Evolutionary conservation across 1,140 invertebrate genomes (phyloP).

Genomic region (Drosophila subpulchrella): DNA sequence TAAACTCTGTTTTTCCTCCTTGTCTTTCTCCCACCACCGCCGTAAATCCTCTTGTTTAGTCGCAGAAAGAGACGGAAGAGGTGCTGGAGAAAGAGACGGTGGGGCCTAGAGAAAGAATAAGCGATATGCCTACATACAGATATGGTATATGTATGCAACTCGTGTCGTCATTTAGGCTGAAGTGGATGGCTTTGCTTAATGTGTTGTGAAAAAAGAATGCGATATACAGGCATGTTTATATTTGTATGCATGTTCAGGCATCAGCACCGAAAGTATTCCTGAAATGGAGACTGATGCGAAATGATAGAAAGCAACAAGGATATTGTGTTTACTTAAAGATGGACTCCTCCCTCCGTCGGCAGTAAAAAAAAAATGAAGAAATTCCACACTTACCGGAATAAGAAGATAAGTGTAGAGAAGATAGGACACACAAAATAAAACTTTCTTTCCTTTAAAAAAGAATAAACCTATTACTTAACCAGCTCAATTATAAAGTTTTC

Average conservation of each 20-base stretch:
- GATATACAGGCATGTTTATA: background rate
- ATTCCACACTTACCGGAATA: constrained; percentile 1
- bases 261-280: constrained; percentile 25
- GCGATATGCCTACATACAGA: constrained; percentile 19
- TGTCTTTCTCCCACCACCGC: constrained; percentile 5
- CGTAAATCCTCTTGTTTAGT: constrained; percentile 26
- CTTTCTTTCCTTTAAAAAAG: too few species aligned
- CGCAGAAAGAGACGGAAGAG: background rate
- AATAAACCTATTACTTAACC: too few species aligned
- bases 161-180: constrained; percentile 38
- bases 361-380: constrained; percentile 12
- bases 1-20: background rate
- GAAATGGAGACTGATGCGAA: constrained; percentile 18
- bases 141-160: constrained; percentile 20
- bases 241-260: background rate
- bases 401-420: background rate
- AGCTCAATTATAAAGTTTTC: too few species aligned
- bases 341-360: background rate
- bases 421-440: too few species aligned
- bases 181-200: constrained; percentile 44
- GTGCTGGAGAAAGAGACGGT: background rate
- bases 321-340: constrained; percentile 43
- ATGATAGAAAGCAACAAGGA: constrained; percentile 21
- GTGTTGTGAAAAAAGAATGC: constrained; percentile 25
- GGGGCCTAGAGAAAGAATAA: background rate